Percentiles rank a stretch among this genome's conserved stretches.
These are phyloP conservation scores for Stegophylla sp. DNA, from an alignment of 2,888 invertebrate species.

Conservation along the genomic window DNA sequence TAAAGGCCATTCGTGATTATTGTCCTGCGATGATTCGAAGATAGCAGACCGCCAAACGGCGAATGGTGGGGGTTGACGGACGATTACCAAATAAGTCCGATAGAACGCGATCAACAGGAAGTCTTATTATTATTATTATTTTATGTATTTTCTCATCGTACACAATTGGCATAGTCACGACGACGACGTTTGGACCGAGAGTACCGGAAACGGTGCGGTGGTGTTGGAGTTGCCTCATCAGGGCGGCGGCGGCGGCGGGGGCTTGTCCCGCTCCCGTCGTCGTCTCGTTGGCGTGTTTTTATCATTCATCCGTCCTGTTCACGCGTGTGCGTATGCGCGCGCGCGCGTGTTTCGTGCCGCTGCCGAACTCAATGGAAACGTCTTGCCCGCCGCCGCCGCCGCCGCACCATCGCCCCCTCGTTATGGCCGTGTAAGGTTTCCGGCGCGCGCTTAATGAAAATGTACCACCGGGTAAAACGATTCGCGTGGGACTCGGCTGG, in stretches of 20 bases:
- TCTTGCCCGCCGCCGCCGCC: constrained; percentile 48
- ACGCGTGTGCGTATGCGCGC: constrained; percentile 18
- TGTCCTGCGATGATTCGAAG: not conserved
- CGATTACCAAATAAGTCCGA: constrained; percentile 37
- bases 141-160: constrained; percentile 33
- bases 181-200: constrained; percentile 37
- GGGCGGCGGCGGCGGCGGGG: too few species aligned
- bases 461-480: constrained; percentile 44
- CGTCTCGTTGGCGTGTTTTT: constrained; percentile 54
- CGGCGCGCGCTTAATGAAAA: constrained; percentile 54
- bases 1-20: not conserved
- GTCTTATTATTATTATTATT: constrained; percentile 48
- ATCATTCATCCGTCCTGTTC: constrained; percentile 56
- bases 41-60: not conserved
- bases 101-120: constrained; percentile 50
- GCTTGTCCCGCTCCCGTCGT: constrained; percentile 52
- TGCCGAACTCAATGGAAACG: constrained; percentile 48
- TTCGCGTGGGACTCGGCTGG: constrained; percentile 51
- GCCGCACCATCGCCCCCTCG: too few species aligned
- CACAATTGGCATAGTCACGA: constrained; percentile 52
- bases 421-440: constrained; percentile 54
- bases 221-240: constrained; percentile 37
- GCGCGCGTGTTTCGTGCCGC: not conserved
- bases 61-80: not conserved
- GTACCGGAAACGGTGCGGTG: constrained; percentile 54